phyloP scores from a whole-genome alignment of 2,888 invertebrate genomes.

The Poecilobothrus nobilitatus region DNA sequence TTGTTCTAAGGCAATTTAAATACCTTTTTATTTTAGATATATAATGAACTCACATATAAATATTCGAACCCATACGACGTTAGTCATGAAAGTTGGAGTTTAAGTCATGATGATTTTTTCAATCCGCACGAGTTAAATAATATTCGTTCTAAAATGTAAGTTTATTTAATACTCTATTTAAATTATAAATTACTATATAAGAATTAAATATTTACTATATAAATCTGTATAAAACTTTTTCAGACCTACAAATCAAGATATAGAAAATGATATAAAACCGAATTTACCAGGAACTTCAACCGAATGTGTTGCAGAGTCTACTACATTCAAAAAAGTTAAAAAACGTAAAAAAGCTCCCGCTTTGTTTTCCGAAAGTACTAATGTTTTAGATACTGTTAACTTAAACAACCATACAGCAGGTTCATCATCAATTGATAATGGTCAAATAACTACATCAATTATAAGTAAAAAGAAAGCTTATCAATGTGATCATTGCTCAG shows the following conservation, averaged over 20 bases:
- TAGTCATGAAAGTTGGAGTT: slow-evolving; percentile 31
- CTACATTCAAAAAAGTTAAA: slow-evolving; percentile 11
- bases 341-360: slow-evolving; percentile 13
- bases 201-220: too few relatives aligned
- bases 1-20: neutral
- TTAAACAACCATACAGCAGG: neutral
- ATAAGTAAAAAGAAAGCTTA: slow-evolving; percentile 31
- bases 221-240: neutral
- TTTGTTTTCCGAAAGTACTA: slow-evolving; percentile 19
- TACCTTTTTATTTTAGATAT: slow-evolving; percentile 12
- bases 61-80: slow-evolving; percentile 27
- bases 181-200: too few relatives aligned
- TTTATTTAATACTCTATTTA: neutral
- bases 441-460: slow-evolving; percentile 15
- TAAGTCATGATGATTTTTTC: slow-evolving; percentile 39
- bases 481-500: slow-evolving; percentile 39
- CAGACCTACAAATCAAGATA: neutral
- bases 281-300: slow-evolving; percentile 24
- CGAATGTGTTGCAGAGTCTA: slow-evolving; percentile 20
- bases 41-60: slow-evolving; percentile 12
- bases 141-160: slow-evolving; percentile 17
- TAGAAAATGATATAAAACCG: neutral
- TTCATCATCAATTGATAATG: neutral
- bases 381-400: slow-evolving; percentile 18
- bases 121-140: slow-evolving; percentile 37